A percentile compares a stretch with the other conserved stretches of the same genome.
phyloP scores from a whole-genome alignment of 2,113 vertebrate species.

The Camelus dromedarius region DNA sequence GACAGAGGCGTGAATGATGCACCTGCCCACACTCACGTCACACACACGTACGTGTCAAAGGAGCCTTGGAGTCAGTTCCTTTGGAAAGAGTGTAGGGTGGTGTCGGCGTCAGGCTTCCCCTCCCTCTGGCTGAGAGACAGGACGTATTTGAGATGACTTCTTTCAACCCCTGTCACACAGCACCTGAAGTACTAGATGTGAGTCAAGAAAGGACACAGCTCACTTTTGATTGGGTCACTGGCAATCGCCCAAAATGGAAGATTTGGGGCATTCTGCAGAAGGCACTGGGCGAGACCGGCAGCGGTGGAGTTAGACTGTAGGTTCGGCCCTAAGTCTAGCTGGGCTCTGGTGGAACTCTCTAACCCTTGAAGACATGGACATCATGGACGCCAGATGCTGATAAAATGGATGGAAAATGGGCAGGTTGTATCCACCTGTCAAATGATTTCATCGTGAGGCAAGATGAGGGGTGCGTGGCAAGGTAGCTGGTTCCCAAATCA shows the following conservation, averaged over 20 bases:
- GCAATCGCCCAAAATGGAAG: background rate
- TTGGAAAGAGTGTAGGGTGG: rapidly evolving
- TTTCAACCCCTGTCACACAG: background rate
- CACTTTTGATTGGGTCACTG: background rate
- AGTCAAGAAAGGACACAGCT: background rate
- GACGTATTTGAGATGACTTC: no score
- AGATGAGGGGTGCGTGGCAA: background rate
- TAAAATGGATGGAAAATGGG: slow-evolving; percentile 54
- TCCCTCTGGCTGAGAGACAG: background rate
- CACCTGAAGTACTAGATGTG: background rate
- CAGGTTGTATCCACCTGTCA: slow-evolving; percentile 12
- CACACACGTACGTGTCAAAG: rapidly evolving
- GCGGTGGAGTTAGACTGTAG: rapidly evolving
- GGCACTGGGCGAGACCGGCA: rapidly evolving
- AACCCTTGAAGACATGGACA: background rate
- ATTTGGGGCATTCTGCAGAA: background rate
- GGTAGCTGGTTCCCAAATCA: slow-evolving; percentile 4
- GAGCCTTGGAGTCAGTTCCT: background rate
- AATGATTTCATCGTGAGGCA: slow-evolving; percentile 45
- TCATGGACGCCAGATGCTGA: slow-evolving; percentile 40
- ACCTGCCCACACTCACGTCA: rapidly evolving
- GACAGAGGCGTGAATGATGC: rapidly evolving
- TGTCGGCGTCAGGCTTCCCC: rapidly evolving
- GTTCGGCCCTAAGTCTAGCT: background rate
- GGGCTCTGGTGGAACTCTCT: background rate